Conservation (phyloP, 2,888 invertebrate genomes). For the Gastracanthus pulcherrimus region DNA sequence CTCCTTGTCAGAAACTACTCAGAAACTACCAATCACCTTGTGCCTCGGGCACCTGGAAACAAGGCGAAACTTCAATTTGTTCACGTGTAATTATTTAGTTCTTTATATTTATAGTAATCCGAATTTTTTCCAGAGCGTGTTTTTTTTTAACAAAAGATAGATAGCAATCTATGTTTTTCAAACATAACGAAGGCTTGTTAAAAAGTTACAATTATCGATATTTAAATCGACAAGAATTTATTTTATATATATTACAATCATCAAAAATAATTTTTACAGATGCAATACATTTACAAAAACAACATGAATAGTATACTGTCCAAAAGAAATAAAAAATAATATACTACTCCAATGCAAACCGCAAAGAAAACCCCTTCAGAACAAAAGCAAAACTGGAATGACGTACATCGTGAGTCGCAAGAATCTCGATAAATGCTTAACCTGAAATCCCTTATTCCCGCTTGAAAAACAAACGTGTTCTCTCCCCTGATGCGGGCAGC, state of each 20-base stretch:
- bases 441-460: neutral
- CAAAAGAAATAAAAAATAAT: neutral
- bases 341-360: neutral
- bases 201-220: too few relatives aligned
- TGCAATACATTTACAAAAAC: too few relatives aligned
- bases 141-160: too few relatives aligned
- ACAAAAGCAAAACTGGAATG: constrained; percentile 42
- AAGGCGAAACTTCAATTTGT: neutral
- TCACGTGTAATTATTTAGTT: constrained; percentile 33
- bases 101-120: neutral
- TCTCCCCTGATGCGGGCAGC: neutral
- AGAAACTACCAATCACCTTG: constrained; percentile 4
- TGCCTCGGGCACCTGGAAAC: neutral
- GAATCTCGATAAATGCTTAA: constrained; percentile 28
- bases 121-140: too few relatives aligned
- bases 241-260: too few relatives aligned
- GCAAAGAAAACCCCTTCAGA: too few relatives aligned
- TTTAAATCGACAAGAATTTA: too few relatives aligned
- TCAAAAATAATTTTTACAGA: too few relatives aligned
- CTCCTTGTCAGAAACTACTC: constrained; percentile 40
- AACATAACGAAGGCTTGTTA: too few relatives aligned
- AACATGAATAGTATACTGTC: too few relatives aligned
- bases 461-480: constrained; percentile 8
- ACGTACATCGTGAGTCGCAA: constrained; percentile 46
- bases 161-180: too few relatives aligned